Evolutionary conservation across 2,888 invertebrate species (phyloP).

Genomic region (Halictus ligatus): DNA sequence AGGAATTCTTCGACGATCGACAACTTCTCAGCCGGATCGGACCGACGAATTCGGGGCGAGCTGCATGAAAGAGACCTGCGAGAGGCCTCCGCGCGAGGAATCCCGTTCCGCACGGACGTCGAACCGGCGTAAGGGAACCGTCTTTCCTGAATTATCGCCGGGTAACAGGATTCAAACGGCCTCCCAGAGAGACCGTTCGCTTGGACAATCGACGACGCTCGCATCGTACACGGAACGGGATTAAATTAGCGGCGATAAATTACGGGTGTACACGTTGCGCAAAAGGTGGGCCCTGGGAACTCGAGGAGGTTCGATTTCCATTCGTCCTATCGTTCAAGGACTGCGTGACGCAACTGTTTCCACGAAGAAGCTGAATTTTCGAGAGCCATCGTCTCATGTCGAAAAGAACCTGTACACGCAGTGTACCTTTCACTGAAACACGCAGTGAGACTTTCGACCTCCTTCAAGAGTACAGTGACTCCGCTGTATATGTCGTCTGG

Average conservation of each 20-base stretch:
- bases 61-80: conserved; percentile 14
- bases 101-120: neutral
- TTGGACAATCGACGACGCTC: neutral
- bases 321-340: no score
- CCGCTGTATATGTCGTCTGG: no score
- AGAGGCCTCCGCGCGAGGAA: neutral
- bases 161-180: conserved; percentile 26
- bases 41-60: conserved; percentile 11
- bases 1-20: conserved; percentile 40
- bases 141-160: conserved; percentile 8
- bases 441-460: no score
- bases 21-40: neutral
- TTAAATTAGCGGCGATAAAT: neutral
- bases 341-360: no score
- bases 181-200: neutral
- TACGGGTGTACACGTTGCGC: neutral
- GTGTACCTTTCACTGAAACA: no score
- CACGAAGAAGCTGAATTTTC: no score
- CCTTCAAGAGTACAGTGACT: no score
- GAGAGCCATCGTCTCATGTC: no score
- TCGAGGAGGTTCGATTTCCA: neutral
- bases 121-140: neutral
- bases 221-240: neutral
- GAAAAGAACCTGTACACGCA: no score
- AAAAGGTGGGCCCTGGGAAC: neutral